These are phyloP conservation scores for Tursiops truncatus DNA, from an alignment of 2,113 vertebrate genomes.

Conservation along the genomic window DNA sequence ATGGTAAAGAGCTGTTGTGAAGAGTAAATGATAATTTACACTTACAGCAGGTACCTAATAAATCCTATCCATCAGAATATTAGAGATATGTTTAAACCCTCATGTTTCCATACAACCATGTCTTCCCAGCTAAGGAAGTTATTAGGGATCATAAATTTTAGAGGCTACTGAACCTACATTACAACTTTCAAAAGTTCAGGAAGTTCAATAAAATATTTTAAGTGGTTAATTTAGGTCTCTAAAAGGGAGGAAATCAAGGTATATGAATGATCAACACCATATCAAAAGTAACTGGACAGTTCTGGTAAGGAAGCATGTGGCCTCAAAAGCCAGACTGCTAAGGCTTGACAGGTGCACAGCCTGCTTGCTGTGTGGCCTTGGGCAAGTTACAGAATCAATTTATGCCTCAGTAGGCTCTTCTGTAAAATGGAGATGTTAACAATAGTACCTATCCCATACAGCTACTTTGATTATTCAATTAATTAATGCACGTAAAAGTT, in stretches of 20 bases:
- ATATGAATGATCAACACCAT: not conserved
- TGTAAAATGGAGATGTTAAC: constrained; percentile 30
- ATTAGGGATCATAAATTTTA: not conserved
- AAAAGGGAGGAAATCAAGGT: not conserved
- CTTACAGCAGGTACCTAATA: not conserved
- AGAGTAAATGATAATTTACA: not conserved
- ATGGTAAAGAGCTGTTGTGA: not conserved
- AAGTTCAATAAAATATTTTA: not conserved
- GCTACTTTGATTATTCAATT: not conserved
- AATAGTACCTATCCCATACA: not conserved
- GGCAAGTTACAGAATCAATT: not conserved
- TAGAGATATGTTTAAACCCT: not conserved
- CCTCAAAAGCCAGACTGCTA: not conserved
- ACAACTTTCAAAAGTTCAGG: not conserved
- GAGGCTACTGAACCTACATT: not conserved
- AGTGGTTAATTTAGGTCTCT: not conserved
- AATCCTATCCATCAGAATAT: not conserved
- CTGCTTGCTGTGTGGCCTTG: not conserved
- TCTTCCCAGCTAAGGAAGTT: not conserved
- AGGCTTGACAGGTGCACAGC: not conserved
- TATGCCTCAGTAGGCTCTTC: not conserved
- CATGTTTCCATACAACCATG: not conserved
- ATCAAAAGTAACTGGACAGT: not conserved
- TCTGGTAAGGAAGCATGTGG: not conserved
- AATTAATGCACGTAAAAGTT: not conserved